Conservation (phyloP, 2,888 invertebrate genomes). For the Meta bourneti region DNA sequence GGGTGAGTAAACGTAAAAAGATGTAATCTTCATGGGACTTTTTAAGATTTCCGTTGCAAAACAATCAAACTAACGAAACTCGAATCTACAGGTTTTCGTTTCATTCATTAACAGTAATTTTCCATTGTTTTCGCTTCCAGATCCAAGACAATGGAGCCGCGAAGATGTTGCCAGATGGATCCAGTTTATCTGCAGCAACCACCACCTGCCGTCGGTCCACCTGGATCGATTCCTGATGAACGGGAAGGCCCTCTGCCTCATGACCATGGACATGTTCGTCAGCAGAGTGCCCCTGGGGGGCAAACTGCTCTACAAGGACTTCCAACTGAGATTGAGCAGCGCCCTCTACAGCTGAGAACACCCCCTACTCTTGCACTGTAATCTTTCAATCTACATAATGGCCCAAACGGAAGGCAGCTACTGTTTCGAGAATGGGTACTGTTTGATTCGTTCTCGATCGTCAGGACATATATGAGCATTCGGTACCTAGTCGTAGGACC, state of each 20-base stretch:
- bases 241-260: slow-evolving; percentile 89
- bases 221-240: slow-evolving; percentile 88
- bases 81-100: neutral
- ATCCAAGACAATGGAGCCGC: slow-evolving; percentile 87
- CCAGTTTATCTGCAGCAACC: slow-evolving; percentile 83
- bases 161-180: slow-evolving; percentile 87
- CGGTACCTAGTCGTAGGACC: too few species aligned
- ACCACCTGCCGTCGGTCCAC: slow-evolving; percentile 84
- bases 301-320: slow-evolving; percentile 88
- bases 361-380: neutral
- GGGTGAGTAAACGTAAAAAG: too few species aligned
- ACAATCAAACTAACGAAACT: too few species aligned
- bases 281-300: slow-evolving; percentile 99
- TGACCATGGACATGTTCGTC: slow-evolving; percentile 95
- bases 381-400: neutral
- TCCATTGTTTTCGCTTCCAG: slow-evolving; percentile 81
- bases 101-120: neutral
- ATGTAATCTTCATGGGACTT: too few species aligned
- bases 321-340: slow-evolving; percentile 86
- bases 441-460: too few species aligned
- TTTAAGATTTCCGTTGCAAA: too few species aligned
- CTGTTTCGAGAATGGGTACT: neutral
- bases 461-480: too few species aligned
- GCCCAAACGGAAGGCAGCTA: neutral
- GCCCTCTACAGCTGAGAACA: slow-evolving; percentile 84